phyloP scores from a whole-genome alignment of 2,888 invertebrate species.

The Tetrapedia diversipes region DNA sequence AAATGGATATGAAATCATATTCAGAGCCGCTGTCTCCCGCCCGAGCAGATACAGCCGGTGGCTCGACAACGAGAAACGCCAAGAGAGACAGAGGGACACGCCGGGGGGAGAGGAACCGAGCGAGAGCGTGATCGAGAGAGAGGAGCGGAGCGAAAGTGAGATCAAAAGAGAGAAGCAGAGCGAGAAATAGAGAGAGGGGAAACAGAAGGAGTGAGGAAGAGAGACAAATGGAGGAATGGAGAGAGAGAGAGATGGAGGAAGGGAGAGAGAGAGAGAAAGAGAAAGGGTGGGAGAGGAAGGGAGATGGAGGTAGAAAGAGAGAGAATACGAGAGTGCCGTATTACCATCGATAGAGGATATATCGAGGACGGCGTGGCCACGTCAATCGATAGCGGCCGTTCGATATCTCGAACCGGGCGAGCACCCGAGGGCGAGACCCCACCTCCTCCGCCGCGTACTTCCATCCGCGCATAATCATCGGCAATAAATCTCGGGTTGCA shows the following conservation, averaged over 20 bases:
- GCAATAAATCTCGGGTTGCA: slow-evolving; percentile 83
- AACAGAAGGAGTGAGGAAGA: slow-evolving; percentile 56
- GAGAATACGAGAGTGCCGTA: slow-evolving; percentile 36
- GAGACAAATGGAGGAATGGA: no score
- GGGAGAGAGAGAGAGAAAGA: no score
- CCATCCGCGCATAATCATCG: slow-evolving; percentile 80
- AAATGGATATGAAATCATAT: slow-evolving; percentile 62
- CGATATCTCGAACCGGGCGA: slow-evolving; percentile 70
- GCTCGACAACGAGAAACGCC: background rate
- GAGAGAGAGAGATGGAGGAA: slow-evolving; percentile 55
- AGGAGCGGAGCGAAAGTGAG: slow-evolving; percentile 53
- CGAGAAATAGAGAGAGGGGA: no score
- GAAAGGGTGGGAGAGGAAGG: no score
- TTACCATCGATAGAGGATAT: slow-evolving; percentile 61
- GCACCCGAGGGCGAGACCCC: slow-evolving; percentile 75
- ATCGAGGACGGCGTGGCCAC: slow-evolving; percentile 69
- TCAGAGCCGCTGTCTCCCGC: slow-evolving; percentile 43
- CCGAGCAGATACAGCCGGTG: slow-evolving; percentile 7
- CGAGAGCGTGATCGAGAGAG: slow-evolving; percentile 68
- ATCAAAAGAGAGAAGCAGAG: no score
- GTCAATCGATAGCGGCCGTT: slow-evolving; percentile 70
- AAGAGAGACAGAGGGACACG: no score
- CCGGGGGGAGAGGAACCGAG: no score
- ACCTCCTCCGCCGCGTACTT: slow-evolving; percentile 72
- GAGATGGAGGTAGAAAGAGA: slow-evolving; percentile 22